These are phyloP conservation scores for Melanocharis versteri DNA, from an alignment of 2,113 vertebrate genomes.

Conservation along the genomic window DNA sequence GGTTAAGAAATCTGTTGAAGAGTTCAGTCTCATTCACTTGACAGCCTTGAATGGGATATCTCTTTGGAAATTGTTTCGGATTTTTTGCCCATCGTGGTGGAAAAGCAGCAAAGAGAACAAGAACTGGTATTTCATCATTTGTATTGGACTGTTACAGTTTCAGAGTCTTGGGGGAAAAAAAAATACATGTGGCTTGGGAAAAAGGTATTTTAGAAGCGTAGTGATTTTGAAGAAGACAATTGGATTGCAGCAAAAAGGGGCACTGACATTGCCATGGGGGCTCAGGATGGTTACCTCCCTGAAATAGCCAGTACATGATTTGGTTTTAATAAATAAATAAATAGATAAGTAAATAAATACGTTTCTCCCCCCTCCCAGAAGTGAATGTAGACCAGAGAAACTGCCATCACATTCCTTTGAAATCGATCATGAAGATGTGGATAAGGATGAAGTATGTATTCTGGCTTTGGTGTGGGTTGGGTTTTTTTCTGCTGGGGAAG, in stretches of 20 bases:
- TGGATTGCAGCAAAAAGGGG: neutral
- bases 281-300: neutral
- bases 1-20: neutral
- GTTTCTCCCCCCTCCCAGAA: constrained; percentile 67
- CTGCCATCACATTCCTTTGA: constrained; percentile 95
- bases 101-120: neutral
- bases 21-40: neutral
- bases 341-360: neutral
- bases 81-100: neutral
- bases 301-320: neutral
- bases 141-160: neutral
- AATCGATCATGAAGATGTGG: constrained; percentile 94
- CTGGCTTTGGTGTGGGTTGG: rapidly evolving
- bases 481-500: neutral
- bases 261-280: neutral
- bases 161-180: neutral
- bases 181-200: neutral
- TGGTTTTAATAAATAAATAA: neutral
- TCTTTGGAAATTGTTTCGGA: neutral
- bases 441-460: constrained; percentile 93
- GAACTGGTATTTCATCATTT: neutral
- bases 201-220: neutral
- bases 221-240: neutral
- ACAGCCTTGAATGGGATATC: neutral
- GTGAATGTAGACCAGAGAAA: constrained; percentile 88